Evolutionary conservation across 2,888 invertebrate genomes (phyloP), one percentile per base, ranked within the genome.

Genomic region (Stomorhina lunata): DNA sequence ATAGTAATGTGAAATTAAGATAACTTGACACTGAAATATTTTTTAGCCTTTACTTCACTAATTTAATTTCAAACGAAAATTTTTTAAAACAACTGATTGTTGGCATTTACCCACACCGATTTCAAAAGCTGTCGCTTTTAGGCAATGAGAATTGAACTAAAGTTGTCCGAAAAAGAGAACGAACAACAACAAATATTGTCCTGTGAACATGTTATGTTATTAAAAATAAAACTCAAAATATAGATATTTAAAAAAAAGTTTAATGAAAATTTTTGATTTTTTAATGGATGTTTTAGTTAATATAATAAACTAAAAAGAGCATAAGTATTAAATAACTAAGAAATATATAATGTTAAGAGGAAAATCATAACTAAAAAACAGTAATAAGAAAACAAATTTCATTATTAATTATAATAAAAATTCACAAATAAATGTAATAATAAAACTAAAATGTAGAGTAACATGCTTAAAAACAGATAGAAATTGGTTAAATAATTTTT

Each of bases 391-490:
- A 53, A 53, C 50, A 63, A 20, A 17, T 63, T 63, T 17, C 37
- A 48, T 48, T 48, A 57, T 40, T 53, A 63, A 34, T 48, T 48
- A 37, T 48, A 48, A 48, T 22, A 48, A 48, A 40, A 63, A 37
- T 32, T 29, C 53, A 43, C 50, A 61, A 61, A 50, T 27, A 50
- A 59, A 45, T 34, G 22, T 12, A 48, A 59, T 45, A 6, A 45
- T 68, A 65, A 40, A 32, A 53, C 27, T 69, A 43, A 43, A 57
- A 55, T n/a, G n/a, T 69, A 32, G 22, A 76, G 29, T 69, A 77
- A 71, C 55, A 71, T 65, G 55, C 71, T 50, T 48, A 65, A 61
- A 57, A 68, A 61, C 40, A 68, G 29, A 29, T 68, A 37, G 10
- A 37, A 68, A 76, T 29, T 15, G 48, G n/a, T 45, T 37, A 3